phyloP scores from a whole-genome alignment of 2,888 invertebrate species.

The Pterobdella sp. region DNA sequence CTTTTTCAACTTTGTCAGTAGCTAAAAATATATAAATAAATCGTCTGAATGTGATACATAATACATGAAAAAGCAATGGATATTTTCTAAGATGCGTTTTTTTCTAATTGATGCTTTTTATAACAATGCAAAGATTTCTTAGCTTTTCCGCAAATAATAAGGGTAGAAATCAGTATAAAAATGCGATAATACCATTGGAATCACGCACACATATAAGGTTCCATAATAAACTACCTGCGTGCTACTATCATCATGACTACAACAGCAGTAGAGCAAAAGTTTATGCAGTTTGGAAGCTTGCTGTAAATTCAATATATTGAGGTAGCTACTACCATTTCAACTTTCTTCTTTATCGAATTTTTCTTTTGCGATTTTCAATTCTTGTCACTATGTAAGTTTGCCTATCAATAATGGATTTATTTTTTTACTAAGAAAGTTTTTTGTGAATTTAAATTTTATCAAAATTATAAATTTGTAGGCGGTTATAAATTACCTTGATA shows the following conservation, averaged over 20 bases:
- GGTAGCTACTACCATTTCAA: not conserved
- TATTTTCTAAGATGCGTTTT: too few relatives aligned
- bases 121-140: too few relatives aligned
- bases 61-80: too few relatives aligned
- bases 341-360: not conserved
- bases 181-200: not conserved
- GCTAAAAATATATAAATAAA: too few relatives aligned
- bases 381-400: not conserved
- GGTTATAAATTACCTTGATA: too few relatives aligned
- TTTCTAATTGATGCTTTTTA: too few relatives aligned
- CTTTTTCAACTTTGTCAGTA: too few relatives aligned
- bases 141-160: too few relatives aligned
- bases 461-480: too few relatives aligned
- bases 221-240: not conserved
- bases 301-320: not conserved
- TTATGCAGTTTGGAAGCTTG: slow-evolving; percentile 6
- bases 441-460: not conserved
- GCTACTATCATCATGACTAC: not conserved
- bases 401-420: not conserved
- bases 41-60: too few relatives aligned
- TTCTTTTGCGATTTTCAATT: not conserved
- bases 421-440: not conserved
- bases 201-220: not conserved
- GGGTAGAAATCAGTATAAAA: too few relatives aligned
- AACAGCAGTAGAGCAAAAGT: slow-evolving; percentile 10